Conservation (phyloP, 2,113 vertebrate genomes). For the Trogon melanurus region DNA sequence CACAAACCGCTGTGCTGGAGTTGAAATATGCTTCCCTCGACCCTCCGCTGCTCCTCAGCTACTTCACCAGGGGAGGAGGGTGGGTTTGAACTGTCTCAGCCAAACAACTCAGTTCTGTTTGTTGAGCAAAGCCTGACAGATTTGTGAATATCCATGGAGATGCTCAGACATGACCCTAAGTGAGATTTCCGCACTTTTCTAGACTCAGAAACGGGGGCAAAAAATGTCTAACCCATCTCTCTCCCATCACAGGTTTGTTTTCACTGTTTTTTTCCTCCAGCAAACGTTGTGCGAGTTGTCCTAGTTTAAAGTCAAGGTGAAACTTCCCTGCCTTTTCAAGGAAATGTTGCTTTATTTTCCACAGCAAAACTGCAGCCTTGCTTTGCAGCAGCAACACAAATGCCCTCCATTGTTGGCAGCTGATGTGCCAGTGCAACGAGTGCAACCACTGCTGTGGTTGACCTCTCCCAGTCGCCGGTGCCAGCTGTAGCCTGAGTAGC, state of each 20-base stretch:
- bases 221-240: background rate
- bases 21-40: accelerated
- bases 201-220: background rate
- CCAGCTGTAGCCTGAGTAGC: background rate
- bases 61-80: background rate
- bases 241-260: conserved; percentile 23
- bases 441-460: background rate
- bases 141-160: conserved; percentile 9
- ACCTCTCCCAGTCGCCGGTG: background rate
- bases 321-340: background rate
- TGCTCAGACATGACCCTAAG: background rate
- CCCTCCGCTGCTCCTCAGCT: background rate
- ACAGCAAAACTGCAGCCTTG: background rate
- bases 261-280: background rate
- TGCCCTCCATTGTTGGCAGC: background rate
- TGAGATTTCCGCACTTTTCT: conserved; percentile 5
- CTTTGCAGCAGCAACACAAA: background rate
- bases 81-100: background rate
- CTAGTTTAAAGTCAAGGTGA: conserved; percentile 42
- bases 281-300: background rate
- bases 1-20: background rate
- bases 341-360: background rate
- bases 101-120: background rate
- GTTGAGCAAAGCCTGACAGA: background rate
- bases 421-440: background rate